Evolutionary conservation across 2,113 vertebrate genomes (phyloP).

Genomic region (Okapia johnstoni): DNA sequence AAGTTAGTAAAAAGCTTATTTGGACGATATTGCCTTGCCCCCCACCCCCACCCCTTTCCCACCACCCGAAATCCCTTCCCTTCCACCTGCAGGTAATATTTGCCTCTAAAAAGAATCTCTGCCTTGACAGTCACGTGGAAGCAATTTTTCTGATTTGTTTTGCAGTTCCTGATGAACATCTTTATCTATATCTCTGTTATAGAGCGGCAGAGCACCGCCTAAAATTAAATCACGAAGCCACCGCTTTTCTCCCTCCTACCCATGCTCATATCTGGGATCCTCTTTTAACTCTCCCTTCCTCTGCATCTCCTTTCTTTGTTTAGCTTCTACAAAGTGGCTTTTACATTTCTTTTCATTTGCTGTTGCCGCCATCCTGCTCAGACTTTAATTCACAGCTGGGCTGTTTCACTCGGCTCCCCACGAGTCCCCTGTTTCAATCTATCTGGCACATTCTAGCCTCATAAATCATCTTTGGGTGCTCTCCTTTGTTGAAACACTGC

Average conservation of each 20-base stretch:
- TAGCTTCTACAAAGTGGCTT: not conserved
- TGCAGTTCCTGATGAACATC: constrained; percentile 35
- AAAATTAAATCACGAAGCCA: not conserved
- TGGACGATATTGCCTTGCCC: not conserved
- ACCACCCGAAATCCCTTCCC: not conserved
- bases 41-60: not conserved
- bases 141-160: constrained; percentile 57
- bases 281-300: not conserved
- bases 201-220: not conserved
- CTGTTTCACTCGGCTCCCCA: not conserved
- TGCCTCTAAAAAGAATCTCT: constrained; percentile 45
- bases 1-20: constrained; percentile 40
- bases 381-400: not conserved
- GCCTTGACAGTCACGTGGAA: constrained; percentile 7
- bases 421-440: not conserved
- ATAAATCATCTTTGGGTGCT: not conserved
- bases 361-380: not conserved
- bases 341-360: not conserved
- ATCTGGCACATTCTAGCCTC: not conserved
- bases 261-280: not conserved
- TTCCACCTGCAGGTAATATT: constrained; percentile 53
- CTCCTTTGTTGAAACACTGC: not conserved
- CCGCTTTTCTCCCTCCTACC: not conserved
- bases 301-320: not conserved
- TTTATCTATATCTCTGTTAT: constrained; percentile 3